Conservation (phyloP, 2,888 invertebrate species). For the Hydropsyche betteni region DNA sequence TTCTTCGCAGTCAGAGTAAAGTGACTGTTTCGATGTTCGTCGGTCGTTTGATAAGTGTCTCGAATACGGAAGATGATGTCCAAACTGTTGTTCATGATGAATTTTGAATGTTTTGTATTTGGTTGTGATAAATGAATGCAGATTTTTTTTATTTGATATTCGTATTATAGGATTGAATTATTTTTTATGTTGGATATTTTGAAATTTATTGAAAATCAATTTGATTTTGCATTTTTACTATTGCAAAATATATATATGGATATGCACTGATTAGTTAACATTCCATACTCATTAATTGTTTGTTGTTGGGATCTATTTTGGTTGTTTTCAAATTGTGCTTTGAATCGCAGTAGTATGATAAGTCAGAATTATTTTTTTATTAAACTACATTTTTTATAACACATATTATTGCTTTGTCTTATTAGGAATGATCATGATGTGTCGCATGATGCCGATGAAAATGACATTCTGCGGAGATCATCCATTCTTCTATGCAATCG, state of each 20-base stretch:
- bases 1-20: constrained; percentile 54
- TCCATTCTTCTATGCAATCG: constrained; percentile 42
- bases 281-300: not conserved
- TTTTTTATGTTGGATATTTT: not conserved
- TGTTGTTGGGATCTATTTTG: too few species aligned
- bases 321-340: too few species aligned
- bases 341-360: not conserved
- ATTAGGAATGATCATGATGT: constrained; percentile 41
- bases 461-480: constrained; percentile 39
- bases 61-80: not conserved
- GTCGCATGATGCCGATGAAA: constrained; percentile 41
- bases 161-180: too few species aligned
- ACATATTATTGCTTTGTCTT: not conserved
- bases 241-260: not conserved
- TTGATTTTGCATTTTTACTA: too few species aligned
- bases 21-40: constrained; percentile 54
- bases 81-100: constrained; percentile 14
- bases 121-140: not conserved
- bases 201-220: not conserved
- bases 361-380: not conserved
- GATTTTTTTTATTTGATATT: too few species aligned
- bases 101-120: constrained; percentile 18
- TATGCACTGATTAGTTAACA: not conserved
- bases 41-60: constrained; percentile 52
- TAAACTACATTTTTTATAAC: not conserved